A percentile compares a stretch with the other conserved stretches of the same genome.
phyloP scores from a whole-genome alignment of 2,113 vertebrate species.

The Bufo gargarizans region DNA sequence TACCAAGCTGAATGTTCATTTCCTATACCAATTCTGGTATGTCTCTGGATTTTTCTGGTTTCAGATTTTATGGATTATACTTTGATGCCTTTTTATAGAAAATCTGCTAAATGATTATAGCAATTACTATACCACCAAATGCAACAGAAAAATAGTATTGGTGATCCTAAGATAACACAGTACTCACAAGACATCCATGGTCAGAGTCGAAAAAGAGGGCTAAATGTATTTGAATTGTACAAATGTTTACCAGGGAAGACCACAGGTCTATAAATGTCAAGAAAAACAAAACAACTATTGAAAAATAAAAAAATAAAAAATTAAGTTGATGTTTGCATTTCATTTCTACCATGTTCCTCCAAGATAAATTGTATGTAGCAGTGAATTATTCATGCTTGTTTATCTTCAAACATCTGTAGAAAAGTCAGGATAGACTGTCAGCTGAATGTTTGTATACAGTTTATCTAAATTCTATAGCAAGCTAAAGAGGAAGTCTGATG shows the following conservation, averaged over 20 bases:
- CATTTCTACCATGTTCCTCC: too few species aligned
- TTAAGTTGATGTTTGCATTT: too few species aligned
- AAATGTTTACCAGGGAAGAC: too few species aligned
- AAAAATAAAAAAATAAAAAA: too few species aligned
- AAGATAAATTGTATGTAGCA: too few species aligned
- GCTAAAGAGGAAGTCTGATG: background rate
- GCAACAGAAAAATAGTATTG: background rate
- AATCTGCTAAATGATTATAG: background rate
- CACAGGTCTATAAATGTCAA: too few species aligned
- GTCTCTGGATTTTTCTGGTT: background rate
- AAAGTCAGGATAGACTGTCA: background rate
- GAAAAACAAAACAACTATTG: too few species aligned
- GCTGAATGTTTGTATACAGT: background rate
- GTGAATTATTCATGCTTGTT: too few species aligned
- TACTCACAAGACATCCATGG: background rate
- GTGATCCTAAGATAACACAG: background rate
- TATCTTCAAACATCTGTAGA: background rate
- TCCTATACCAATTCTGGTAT: background rate
- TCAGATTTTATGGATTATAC: background rate
- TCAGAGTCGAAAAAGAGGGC: background rate
- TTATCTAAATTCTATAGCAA: background rate
- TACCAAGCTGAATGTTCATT: background rate
- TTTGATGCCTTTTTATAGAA: conserved; percentile 1
- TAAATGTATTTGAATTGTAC: too few species aligned
- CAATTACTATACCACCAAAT: background rate